These are phyloP conservation scores for Chaunax sp. DNA, from an alignment of 2,797 vertebrate species.

Conservation along the genomic window DNA sequence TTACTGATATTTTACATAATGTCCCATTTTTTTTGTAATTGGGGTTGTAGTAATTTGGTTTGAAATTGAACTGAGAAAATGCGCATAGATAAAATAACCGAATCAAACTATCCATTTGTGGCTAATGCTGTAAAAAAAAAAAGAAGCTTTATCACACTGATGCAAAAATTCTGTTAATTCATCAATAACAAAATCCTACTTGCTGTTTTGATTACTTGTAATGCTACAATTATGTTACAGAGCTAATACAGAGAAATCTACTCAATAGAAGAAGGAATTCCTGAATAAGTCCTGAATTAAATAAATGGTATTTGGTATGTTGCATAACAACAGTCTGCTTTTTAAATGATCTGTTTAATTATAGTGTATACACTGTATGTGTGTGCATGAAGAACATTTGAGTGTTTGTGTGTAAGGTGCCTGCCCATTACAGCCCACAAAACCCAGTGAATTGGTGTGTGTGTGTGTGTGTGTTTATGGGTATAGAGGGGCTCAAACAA, in stretches of 20 bases:
- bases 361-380: neutral
- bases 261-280: neutral
- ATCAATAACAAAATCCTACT: neutral
- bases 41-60: neutral
- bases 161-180: neutral
- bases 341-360: conserved; percentile 10
- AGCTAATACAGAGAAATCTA: too few relatives aligned
- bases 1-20: neutral
- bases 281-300: neutral
- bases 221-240: too few relatives aligned
- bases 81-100: neutral
- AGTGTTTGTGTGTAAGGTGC: conserved; percentile 20
- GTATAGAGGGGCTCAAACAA: conserved; percentile 5
- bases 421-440: conserved; percentile 12
- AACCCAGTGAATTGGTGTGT: neutral
- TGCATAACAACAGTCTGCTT: conserved; percentile 1
- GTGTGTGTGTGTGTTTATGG: conserved; percentile 4
- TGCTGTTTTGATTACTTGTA: neutral
- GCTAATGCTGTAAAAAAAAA: neutral
- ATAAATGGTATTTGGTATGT: neutral
- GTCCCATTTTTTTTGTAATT: too few relatives aligned
- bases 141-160: neutral
- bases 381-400: neutral
- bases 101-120: neutral
- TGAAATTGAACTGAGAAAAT: neutral